Evolutionary conservation across 2,888 invertebrate genomes (phyloP).

Genomic region (Dasysyrphus albostriatus): DNA sequence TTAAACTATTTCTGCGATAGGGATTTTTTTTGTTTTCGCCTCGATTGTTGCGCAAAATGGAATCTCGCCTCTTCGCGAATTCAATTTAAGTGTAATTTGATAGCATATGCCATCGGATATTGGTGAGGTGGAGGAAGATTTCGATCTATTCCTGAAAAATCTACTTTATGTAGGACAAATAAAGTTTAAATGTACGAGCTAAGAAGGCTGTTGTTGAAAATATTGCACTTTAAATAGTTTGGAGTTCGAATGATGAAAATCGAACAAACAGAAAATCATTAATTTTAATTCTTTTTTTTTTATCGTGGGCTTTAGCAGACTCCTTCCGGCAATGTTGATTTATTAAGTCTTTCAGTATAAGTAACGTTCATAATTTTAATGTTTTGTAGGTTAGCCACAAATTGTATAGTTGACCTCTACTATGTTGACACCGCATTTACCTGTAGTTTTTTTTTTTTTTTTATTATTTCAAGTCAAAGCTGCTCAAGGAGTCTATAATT

Average conservation of each 20-base stretch:
- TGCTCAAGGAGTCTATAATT: not conserved
- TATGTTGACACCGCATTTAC: not conserved
- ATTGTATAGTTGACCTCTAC: slow-evolving; percentile 12
- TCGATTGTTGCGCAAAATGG: slow-evolving; percentile 68
- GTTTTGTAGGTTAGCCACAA: slow-evolving; percentile 20
- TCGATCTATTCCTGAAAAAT: slow-evolving; percentile 47
- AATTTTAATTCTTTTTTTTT: not conserved
- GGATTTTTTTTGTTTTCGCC: slow-evolving; percentile 50
- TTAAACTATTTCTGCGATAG: slow-evolving; percentile 69
- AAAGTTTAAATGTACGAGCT: slow-evolving; percentile 40
- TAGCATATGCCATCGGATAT: slow-evolving; percentile 3
- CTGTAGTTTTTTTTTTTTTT: not conserved
- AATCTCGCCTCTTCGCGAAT: slow-evolving; percentile 61
- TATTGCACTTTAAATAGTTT: slow-evolving; percentile 26
- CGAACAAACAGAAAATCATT: not conserved
- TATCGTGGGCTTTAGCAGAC: slow-evolving; percentile 3
- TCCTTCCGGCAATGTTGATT: slow-evolving; percentile 28
- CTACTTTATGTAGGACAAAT: slow-evolving; percentile 61
- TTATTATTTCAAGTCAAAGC: not conserved
- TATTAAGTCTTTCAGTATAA: slow-evolving; percentile 10
- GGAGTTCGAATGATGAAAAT: slow-evolving; percentile 1
- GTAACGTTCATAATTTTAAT: not conserved
- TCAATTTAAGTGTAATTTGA: slow-evolving; percentile 53
- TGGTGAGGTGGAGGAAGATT: not conserved
- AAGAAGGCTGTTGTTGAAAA: slow-evolving; percentile 20